Percentiles rank a stretch among this genome's conserved stretches.
These are phyloP conservation scores for Gari tellinella DNA, from an alignment of 2,888 invertebrate genomes.

Conservation along the genomic window DNA sequence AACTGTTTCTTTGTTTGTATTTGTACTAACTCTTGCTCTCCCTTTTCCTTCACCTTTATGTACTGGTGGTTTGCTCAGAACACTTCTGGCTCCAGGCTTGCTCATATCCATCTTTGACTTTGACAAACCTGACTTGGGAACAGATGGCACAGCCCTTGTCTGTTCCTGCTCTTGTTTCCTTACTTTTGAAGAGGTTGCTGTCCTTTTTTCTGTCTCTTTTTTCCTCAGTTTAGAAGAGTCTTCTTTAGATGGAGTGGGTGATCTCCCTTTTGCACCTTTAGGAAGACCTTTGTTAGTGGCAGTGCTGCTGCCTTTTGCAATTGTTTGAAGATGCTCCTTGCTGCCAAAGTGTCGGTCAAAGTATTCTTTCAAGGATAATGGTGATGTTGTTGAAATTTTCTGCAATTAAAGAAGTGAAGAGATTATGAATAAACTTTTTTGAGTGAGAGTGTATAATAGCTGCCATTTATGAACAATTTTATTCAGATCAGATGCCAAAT, in stretches of 20 bases:
- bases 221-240: not conserved
- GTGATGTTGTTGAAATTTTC: conserved; percentile 38
- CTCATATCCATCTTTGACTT: no score
- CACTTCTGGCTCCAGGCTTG: no score
- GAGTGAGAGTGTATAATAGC: not conserved
- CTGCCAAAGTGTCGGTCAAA: conserved; percentile 55
- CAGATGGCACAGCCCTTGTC: no score
- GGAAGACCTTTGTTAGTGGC: not conserved
- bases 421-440: not conserved
- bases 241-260: not conserved
- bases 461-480: no score
- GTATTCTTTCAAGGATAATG: conserved; percentile 57
- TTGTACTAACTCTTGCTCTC: no score
- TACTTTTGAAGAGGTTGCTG: not conserved
- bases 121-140: no score
- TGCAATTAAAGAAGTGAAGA: conserved; percentile 15
- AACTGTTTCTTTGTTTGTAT: no score
- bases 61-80: no score
- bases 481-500: no score
- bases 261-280: not conserved
- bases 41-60: no score
- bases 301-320: conserved; percentile 10
- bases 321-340: conserved; percentile 10
- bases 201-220: not conserved
- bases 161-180: not conserved